A percentile compares a stretch with the other conserved stretches of the same genome.
phyloP scores from a whole-genome alignment of 2,888 invertebrate genomes.

The Chaetoderma sp. region DNA sequence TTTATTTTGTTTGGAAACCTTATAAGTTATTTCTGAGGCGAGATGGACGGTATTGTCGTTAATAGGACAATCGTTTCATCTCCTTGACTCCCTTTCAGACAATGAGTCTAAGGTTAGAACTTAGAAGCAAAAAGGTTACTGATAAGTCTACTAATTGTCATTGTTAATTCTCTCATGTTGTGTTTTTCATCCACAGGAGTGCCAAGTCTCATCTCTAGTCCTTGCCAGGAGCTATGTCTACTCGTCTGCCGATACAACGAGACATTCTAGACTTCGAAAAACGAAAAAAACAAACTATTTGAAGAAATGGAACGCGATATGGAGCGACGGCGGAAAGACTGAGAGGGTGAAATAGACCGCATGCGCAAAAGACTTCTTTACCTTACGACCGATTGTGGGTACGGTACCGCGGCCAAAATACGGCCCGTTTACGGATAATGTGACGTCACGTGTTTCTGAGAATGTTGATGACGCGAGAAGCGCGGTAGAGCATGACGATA shows the following conservation, averaged over 20 bases:
- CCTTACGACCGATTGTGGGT: constrained; percentile 54
- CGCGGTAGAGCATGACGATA: constrained; percentile 49
- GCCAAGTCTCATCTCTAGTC: neutral
- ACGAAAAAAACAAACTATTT: constrained; percentile 61
- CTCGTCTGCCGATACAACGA: constrained; percentile 62
- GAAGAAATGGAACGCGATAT: constrained; percentile 62
- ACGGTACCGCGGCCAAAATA: constrained; percentile 45
- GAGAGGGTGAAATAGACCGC: constrained; percentile 64
- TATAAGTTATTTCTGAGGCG: no score
- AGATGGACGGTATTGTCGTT: no score
- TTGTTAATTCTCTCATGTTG: neutral
- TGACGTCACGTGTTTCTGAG: neutral
- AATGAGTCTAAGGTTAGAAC: no score
- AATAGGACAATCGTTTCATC: no score
- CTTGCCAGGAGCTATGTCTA: constrained; percentile 41
- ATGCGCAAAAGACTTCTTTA: constrained; percentile 67
- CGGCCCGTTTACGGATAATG: constrained; percentile 43
- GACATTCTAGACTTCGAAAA: constrained; percentile 65
- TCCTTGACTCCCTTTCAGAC: no score
- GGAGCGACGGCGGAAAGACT: constrained; percentile 59
- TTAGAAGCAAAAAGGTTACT: no score
- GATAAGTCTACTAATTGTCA: no score
- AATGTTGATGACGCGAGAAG: constrained; percentile 42
- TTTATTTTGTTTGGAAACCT: no score
- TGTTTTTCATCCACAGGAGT: neutral